Evolutionary conservation across 2,113 vertebrate genomes (phyloP).

Genomic region (Paramormyrops kingsleyae): DNA sequence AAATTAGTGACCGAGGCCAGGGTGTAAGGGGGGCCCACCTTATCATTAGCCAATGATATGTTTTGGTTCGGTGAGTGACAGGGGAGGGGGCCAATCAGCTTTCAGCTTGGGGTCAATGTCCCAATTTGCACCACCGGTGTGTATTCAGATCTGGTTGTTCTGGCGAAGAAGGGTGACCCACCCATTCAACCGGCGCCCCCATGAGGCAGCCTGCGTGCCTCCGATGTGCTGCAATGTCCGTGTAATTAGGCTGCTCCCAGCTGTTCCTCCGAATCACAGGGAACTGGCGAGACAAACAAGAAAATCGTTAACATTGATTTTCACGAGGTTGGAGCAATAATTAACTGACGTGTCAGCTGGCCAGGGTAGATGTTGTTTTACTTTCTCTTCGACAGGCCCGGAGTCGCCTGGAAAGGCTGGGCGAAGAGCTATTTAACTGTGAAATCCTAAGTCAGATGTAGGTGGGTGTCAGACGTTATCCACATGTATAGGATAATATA

Average conservation of each 20-base stretch:
- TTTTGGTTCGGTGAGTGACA: not conserved
- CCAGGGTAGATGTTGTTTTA: not conserved
- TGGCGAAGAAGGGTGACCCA: not conserved
- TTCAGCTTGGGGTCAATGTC: not conserved
- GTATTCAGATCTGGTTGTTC: not conserved
- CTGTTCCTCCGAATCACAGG: not conserved
- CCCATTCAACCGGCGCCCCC: not conserved
- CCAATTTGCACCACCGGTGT: not conserved
- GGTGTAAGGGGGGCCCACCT: not conserved
- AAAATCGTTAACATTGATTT: slow-evolving; percentile 3
- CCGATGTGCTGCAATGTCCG: not conserved
- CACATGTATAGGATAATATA: not conserved
- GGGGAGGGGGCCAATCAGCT: not conserved
- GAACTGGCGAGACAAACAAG: not conserved
- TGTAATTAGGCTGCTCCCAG: slow-evolving; percentile 8
- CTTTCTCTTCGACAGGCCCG: not conserved
- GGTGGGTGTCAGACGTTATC: not conserved
- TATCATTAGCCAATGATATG: not conserved
- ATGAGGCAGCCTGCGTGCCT: not conserved
- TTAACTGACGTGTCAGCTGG: slow-evolving; percentile 2
- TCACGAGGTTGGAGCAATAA: slow-evolving; percentile 7
- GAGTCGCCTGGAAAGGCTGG: not conserved
- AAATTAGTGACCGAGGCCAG: not conserved
- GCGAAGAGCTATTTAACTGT: not conserved
- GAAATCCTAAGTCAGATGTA: not conserved